Evolutionary conservation across 2,888 invertebrate genomes (phyloP), one percentile per base, ranked within the genome.

Genomic region (Microplitis manilae): DNA sequence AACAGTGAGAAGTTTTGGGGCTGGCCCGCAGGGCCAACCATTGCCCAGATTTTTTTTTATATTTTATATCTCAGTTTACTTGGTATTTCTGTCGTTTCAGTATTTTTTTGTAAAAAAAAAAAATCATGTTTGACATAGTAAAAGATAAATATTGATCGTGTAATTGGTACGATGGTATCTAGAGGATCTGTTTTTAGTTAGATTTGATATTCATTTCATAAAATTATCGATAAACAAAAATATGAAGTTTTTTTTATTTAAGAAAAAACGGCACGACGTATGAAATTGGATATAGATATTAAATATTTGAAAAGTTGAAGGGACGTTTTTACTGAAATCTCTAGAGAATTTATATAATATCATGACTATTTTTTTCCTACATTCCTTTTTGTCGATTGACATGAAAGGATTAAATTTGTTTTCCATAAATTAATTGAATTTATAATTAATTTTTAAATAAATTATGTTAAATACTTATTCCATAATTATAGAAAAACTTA

Each of bases 261-360:
- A 30, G 30, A 50, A 50, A 50, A 50, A 40, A 67, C 59, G 60
- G 50, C 65, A 68, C 67, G 38, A 17, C 15, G 39, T 15, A 41
- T 41, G 41, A 72, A 62, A 72, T 64, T 64, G 72, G 62, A 72
- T 72, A 41, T 73, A 64, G 72, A 64, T 62, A 41, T 73, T 73
- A 64, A 64, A 73, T 73, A 73, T 73, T 73, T 73, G 64, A 73
- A 62, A 73, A 73, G 40, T 62, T 40, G 15, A 41, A 15, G 20
- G 8, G 62, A 65, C 8, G 62, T 72, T 40, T 64, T 62, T 40
- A 15, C 17, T 40, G 41, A 64, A 15, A 17, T 64, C 64, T 20
- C 64, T 6, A 17, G 41, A 64, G 20, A 50, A 50, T 41, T 41
- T 73, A 73, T 40, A 61, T 59, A 8, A 61, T 6, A 61, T 61